Evolutionary conservation across 2,113 vertebrate species (phyloP), one percentile per base, ranked within the genome.

Genomic region (Rhabdornis inornatus): DNA sequence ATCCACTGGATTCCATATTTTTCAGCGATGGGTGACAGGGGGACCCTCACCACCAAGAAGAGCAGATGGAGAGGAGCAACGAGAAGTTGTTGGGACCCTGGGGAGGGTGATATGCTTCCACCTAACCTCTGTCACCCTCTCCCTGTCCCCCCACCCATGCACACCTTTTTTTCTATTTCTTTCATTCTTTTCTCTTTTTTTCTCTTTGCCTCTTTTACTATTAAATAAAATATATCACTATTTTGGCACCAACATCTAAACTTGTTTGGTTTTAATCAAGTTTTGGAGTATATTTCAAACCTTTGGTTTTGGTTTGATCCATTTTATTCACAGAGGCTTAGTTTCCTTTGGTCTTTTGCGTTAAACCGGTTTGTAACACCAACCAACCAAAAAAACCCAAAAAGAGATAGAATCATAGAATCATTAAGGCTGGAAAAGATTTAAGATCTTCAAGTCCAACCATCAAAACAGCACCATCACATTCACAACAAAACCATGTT

Each of bases 11-110:
- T 31, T 53, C 25, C 27, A 25, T 9, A 25, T 8, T 16, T 44
- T 21, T 30, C 0, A 3, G 25, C 3, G 1, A 42, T 15, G 13
- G 15, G 20, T 0, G 0, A 35, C 19, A 77, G 5, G 37, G 25
- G 13, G 10, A 52, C 13, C 37, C 31, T 70, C 45, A 70, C 20
- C 37, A 52, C 13, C 31, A 52, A 24, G 35, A 59, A 59, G 31
- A 44, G 5, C 39, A 53, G 33, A 53, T 37, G 57, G 47, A 83
- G 33, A 21, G 39, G 39, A 44, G 39, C 20, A 71, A 53, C 1
- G 1, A 61, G 16, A 83, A 8, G 10, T 28, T 7, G 7, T 35
- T 61, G 47, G 31, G 37, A 71, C 21, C 16, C 16, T 50, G 8
- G 9, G 37, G 42, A 61, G 31, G 39, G 37, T 52, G 13, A 52